Evolutionary conservation across 2,113 vertebrate species (phyloP).

Genomic region (cat (Felis catus)): DNA sequence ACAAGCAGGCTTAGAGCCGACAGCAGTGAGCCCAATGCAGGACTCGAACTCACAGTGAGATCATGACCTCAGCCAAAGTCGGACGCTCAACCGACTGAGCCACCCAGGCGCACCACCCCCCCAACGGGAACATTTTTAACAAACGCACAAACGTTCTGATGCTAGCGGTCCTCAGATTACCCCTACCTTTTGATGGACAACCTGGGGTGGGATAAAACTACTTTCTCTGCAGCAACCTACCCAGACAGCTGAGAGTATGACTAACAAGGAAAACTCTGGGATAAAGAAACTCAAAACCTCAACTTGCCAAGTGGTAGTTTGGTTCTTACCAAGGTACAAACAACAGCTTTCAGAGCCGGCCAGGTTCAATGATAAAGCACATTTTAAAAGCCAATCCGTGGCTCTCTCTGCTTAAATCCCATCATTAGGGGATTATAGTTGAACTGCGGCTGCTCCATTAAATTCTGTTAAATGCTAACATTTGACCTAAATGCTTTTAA

Average conservation of each 20-base stretch:
- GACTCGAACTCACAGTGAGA: too few relatives aligned
- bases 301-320: neutral
- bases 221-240: neutral
- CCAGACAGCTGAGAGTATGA: neutral
- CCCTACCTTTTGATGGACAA: neutral
- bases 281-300: conserved; percentile 12
- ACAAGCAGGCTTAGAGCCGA: too few relatives aligned
- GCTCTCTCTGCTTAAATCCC: conserved; percentile 38
- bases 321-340: conserved; percentile 2
- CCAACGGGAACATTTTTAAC: neutral
- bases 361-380: conserved; percentile 47
- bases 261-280: neutral
- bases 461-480: conserved; percentile 38
- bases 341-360: neutral
- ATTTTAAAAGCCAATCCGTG: conserved; percentile 47
- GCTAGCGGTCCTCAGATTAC: neutral
- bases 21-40: too few relatives aligned
- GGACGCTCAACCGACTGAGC: too few relatives aligned
- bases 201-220: neutral
- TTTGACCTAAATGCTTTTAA: conserved; percentile 51
- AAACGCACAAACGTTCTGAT: neutral
- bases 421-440: conserved; percentile 54
- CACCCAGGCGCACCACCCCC: too few relatives aligned
- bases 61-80: too few relatives aligned
- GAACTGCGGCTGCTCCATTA: conserved; percentile 13